phyloP scores from a whole-genome alignment of 2,888 invertebrate species.

The Clanis bilineata region DNA sequence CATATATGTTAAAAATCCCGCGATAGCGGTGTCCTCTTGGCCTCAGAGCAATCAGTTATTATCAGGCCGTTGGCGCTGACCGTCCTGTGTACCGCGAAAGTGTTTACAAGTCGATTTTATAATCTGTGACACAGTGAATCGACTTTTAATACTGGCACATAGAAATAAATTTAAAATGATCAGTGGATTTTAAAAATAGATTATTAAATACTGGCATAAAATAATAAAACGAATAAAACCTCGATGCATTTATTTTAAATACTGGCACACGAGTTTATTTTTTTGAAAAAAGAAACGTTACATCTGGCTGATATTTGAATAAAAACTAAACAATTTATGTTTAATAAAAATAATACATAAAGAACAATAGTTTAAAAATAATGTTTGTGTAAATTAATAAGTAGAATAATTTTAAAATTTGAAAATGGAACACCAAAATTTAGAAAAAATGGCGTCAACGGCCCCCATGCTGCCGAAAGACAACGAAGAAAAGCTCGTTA shows the following conservation, averaged over 20 bases:
- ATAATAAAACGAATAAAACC: no score
- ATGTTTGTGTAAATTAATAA: background rate
- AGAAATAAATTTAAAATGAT: background rate
- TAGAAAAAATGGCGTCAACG: constrained; percentile 41
- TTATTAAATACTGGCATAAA: background rate
- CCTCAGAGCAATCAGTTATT: background rate
- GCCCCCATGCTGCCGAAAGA: constrained; percentile 49
- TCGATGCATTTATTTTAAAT: background rate
- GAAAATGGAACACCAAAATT: constrained; percentile 44
- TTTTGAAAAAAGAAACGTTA: background rate
- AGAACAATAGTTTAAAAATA: background rate
- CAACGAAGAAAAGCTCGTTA: constrained; percentile 47
- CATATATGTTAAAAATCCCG: background rate
- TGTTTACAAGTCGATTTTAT: background rate
- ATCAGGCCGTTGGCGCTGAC: background rate
- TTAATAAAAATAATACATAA: background rate
- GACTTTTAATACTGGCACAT: background rate
- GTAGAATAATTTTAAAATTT: background rate
- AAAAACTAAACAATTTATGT: background rate
- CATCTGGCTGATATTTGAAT: background rate
- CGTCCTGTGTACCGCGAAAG: background rate
- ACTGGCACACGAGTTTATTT: background rate
- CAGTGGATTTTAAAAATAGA: background rate
- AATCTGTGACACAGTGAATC: background rate
- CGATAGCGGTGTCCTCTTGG: background rate